phyloP scores from a whole-genome alignment of 2,113 vertebrate species.

The Trichomycterus rosablanca region DNA sequence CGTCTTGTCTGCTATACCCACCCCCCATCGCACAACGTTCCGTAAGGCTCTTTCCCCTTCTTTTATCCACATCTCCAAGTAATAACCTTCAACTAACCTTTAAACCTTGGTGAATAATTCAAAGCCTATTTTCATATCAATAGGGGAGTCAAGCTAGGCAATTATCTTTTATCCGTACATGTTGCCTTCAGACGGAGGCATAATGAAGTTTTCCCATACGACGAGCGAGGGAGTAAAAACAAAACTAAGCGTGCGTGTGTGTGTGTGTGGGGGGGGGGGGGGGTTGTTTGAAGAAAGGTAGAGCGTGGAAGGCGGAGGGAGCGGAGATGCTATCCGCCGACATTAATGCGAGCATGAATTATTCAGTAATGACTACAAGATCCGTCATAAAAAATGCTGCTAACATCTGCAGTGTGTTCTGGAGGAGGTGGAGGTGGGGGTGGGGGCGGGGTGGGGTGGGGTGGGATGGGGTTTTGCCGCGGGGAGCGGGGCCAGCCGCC shows the following conservation, averaged over 20 bases:
- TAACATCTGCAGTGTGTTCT: slow-evolving; percentile 75
- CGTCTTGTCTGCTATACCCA: slow-evolving; percentile 79
- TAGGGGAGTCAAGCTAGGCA: slow-evolving; percentile 88
- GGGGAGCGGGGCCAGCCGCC: slow-evolving; percentile 58
- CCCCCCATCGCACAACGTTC: slow-evolving; percentile 61
- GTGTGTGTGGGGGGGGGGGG: too few relatives aligned
- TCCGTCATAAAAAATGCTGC: slow-evolving; percentile 71
- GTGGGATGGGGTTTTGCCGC: too few relatives aligned
- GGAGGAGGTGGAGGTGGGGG: slow-evolving; percentile 59
- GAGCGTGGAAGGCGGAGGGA: slow-evolving; percentile 53
- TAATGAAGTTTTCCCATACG: slow-evolving; percentile 87
- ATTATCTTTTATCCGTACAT: slow-evolving; percentile 96
- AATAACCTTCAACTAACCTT: slow-evolving; percentile 99
- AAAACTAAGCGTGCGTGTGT: too few relatives aligned
- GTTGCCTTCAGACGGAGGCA: slow-evolving; percentile 85
- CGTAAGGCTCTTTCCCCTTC: slow-evolving; percentile 54
- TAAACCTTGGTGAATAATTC: slow-evolving; percentile 88
- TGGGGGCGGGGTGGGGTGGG: slow-evolving; percentile 55
- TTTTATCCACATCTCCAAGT: slow-evolving; percentile 63
- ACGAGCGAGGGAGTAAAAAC: slow-evolving; percentile 55
- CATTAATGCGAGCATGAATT: slow-evolving; percentile 88
- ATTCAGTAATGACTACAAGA: slow-evolving; percentile 92
- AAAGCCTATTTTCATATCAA: slow-evolving; percentile 94
- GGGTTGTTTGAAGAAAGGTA: too few relatives aligned
- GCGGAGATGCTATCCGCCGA: slow-evolving; percentile 81